phyloP scores from a whole-genome alignment of 1,140 invertebrate species.

The Leptonema lineaticorne region DNA sequence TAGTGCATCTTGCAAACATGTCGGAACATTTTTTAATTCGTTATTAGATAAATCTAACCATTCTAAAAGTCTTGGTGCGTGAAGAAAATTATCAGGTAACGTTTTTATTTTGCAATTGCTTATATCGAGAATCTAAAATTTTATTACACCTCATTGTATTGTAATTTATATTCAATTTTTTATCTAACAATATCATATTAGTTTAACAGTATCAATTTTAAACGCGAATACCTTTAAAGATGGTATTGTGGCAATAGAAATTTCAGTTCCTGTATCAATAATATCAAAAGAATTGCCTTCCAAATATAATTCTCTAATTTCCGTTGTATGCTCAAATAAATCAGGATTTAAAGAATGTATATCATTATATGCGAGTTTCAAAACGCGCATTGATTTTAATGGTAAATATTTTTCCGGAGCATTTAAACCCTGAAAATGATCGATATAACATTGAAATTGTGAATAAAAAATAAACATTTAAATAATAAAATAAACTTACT shows the following conservation, averaged over 20 bases:
- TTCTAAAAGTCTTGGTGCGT: conserved; percentile 64
- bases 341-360: conserved; percentile 67
- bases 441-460: neutral
- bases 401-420: conserved; percentile 60
- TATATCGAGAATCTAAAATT: conserved; percentile 63
- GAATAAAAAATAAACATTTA: conserved; percentile 1
- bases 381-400: conserved; percentile 58
- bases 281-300: conserved; percentile 66
- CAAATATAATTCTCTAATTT: conserved; percentile 65
- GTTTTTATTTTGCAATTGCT: conserved; percentile 63
- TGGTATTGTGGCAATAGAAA: conserved; percentile 64
- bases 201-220: neutral
- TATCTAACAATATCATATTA: neutral
- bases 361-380: conserved; percentile 67
- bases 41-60: conserved; percentile 71
- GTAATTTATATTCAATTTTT: no score
- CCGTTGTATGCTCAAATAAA: conserved; percentile 68
- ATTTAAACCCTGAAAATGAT: conserved; percentile 58
- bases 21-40: conserved; percentile 60
- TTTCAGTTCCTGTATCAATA: conserved; percentile 60
- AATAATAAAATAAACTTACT: conserved; percentile 51
- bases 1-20: conserved; percentile 59
- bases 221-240: conserved; percentile 60
- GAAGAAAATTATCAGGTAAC: conserved; percentile 64
- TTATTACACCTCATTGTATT: neutral